Conservation (phyloP, 2,888 invertebrate species). For the Ichneumoninae sp. region DNA sequence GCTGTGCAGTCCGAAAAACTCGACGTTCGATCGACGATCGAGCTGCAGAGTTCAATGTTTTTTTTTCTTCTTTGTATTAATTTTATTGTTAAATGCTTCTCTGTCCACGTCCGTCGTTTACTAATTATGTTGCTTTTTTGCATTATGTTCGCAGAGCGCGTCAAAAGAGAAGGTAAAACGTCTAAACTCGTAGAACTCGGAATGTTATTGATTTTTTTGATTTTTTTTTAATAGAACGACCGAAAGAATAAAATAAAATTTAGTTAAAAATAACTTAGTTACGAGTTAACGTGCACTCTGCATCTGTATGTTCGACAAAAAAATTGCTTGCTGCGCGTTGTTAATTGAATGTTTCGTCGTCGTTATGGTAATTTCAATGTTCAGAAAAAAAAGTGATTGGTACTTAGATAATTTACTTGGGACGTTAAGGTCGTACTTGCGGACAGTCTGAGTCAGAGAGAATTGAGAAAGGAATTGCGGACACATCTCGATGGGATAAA, state of each 20-base stretch:
- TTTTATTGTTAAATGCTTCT: conserved; percentile 53
- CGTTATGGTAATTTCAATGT: conserved; percentile 5
- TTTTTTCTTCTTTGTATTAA: not conserved
- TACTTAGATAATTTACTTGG: conserved; percentile 11
- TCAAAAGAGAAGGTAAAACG: conserved; percentile 83
- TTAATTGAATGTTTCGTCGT: not conserved
- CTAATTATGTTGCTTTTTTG: conserved; percentile 79
- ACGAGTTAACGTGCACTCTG: conserved; percentile 57
- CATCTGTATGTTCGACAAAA: conserved; percentile 22
- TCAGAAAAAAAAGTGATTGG: not conserved
- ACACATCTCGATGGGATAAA: too few species aligned
- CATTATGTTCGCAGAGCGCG: conserved; percentile 83
- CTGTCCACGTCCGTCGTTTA: conserved; percentile 77
- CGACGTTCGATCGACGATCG: conserved; percentile 44
- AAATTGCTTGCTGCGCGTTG: conserved; percentile 13
- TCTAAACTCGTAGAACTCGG: conserved; percentile 60
- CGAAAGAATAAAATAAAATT: conserved; percentile 28
- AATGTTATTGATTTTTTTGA: conserved; percentile 55
- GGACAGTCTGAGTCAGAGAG: too few species aligned
- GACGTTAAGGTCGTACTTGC: not conserved
- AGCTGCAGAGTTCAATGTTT: conserved; percentile 61
- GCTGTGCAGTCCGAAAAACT: conserved; percentile 57
- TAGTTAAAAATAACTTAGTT: conserved; percentile 46
- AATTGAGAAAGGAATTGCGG: too few species aligned
- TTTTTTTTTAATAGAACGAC: conserved; percentile 55